Evolutionary conservation across 2,888 invertebrate genomes (phyloP), one percentile per base, ranked within the genome.

Genomic region (Cantharis nigra): DNA sequence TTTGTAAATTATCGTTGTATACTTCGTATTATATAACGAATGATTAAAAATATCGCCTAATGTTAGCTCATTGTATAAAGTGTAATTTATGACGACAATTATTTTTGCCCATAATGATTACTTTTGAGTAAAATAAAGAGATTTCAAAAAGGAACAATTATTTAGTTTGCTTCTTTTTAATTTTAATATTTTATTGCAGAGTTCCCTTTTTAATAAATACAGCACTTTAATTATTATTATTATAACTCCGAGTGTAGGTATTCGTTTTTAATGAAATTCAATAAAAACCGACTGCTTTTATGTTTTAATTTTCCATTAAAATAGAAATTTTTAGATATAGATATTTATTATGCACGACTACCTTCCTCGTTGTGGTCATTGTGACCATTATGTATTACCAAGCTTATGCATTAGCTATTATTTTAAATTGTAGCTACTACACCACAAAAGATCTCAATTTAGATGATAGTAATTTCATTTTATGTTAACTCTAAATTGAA

Each of bases 1-100:
- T 78, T 78, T 69, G 78, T 75, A 71, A 78, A 78, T 73, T 78
- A 75, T 71, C 20, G 49, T 49, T 67, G 65, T 67, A n/a, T n/a
- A 67, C 20, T 26, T 7, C 23, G 16, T 67, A 23, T 67, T 23
- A 67, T 67, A 26, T 67, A 67, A 67, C n/a, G 23, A 67, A 67
- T 23, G 14, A 67, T 67, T 67, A 67, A 23, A 67, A 67, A 67
- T 67, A 67, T 67, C 26, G 18, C 65, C 20, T 49, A 49, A 49
- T 49, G 49, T 49, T 49, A 49, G 49, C 49, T 49, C 49, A 49
- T 49, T 18, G 65, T 23, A 67, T 67, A 67, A 67, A 67, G 26
- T 67, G 23, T 67, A 67, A 67, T 23, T 67, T 67, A 67, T 65
- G 33, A n/a, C 49, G n/a, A 49, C 49, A n/a, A 49, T 49, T 49